Conservation (phyloP, 2,113 vertebrate genomes). For the Pithys albifrons region DNA sequence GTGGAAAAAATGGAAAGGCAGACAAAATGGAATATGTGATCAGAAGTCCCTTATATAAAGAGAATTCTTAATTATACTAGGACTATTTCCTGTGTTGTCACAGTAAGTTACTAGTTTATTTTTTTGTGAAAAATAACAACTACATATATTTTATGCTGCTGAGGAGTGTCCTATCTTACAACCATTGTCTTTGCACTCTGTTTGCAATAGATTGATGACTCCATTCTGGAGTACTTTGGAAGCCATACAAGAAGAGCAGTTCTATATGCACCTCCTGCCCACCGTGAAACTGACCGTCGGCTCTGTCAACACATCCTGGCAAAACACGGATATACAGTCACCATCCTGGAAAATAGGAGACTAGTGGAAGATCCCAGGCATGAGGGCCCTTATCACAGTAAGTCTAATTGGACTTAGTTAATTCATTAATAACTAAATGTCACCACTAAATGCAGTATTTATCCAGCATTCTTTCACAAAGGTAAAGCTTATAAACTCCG, state of each 20-base stretch:
- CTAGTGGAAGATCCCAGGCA: constrained; percentile 45
- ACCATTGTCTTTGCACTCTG: not conserved
- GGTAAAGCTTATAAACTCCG: not conserved
- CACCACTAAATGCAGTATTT: not conserved
- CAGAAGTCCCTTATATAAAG: not conserved
- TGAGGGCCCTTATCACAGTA: constrained; percentile 56
- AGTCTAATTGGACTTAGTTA: constrained; percentile 11
- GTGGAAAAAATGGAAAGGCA: not conserved
- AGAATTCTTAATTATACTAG: not conserved
- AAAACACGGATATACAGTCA: constrained; percentile 78
- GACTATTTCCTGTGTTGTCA: not conserved
- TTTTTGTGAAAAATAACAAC: not conserved
- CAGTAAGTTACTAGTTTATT: not conserved
- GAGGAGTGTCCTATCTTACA: not conserved
- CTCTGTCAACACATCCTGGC: constrained; percentile 80
- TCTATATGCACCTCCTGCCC: constrained; percentile 69
- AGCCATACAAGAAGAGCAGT: constrained; percentile 66
- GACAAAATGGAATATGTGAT: not conserved
- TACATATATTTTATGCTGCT: not conserved
- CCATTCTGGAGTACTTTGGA: constrained; percentile 54
- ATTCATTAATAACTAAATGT: not conserved
- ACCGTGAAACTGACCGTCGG: constrained; percentile 70
- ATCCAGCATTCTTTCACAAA: not conserved
- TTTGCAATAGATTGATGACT: constrained; percentile 66
- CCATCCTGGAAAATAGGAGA: constrained; percentile 71